phyloP scores from a whole-genome alignment of 37 sponge, comb jelly and placozoan species.

The Spongilla lacustris region DNA sequence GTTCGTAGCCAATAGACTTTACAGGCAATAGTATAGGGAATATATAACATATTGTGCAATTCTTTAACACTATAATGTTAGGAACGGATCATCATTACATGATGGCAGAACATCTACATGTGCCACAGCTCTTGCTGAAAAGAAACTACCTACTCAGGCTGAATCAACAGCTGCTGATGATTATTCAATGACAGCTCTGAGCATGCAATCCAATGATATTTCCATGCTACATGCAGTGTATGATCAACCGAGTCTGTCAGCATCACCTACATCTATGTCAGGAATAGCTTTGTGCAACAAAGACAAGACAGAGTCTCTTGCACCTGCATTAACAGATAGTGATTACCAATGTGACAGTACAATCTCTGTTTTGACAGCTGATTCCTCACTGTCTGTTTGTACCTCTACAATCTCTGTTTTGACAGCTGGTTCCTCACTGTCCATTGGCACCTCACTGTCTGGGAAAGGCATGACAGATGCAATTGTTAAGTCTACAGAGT shows the following conservation, averaged over 20 bases:
- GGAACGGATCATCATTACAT: slow-evolving; percentile 1
- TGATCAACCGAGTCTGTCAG: not conserved
- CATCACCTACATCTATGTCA: slow-evolving; percentile 1
- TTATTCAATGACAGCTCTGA: not conserved
- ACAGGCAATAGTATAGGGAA: not conserved
- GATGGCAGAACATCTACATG: not conserved
- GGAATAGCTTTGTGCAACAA: not conserved
- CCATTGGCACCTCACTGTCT: not conserved
- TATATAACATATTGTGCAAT: not conserved
- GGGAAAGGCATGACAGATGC: not conserved
- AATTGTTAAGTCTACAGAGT: not conserved
- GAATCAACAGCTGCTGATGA: not conserved
- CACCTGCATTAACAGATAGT: not conserved
- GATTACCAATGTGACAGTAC: not conserved
- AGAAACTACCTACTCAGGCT: not conserved
- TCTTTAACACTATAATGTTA: not conserved
- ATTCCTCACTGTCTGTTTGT: not conserved
- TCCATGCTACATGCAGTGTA: not conserved
- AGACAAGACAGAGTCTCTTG: not conserved
- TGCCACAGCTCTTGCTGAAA: slow-evolving; percentile 1
- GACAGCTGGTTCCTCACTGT: not conserved
- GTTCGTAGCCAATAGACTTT: not conserved
- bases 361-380: not conserved
- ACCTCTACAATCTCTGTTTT: not conserved
- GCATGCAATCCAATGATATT: not conserved